Evolutionary conservation across 2,113 vertebrate genomes (phyloP).

Genomic region (Gadus macrocephalus): DNA sequence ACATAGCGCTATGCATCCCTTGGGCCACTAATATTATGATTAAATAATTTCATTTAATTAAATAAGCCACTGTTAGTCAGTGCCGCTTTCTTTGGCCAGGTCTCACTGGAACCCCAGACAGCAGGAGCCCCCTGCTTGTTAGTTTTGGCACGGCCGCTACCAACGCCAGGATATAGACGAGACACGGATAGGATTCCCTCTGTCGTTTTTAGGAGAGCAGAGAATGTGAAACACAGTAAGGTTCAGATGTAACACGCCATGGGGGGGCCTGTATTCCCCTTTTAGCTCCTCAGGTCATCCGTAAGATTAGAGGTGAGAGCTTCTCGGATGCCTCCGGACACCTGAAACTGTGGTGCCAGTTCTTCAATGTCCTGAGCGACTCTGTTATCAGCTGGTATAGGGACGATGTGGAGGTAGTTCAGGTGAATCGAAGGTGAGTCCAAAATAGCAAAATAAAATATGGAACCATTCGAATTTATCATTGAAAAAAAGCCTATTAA

Average conservation of each 20-base stretch:
- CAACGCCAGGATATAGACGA: neutral
- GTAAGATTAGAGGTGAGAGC: constrained; percentile 89
- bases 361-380: constrained; percentile 92
- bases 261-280: constrained; percentile 9
- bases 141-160: neutral
- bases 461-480: neutral
- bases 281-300: constrained; percentile 94
- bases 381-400: constrained; percentile 87
- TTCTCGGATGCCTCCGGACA: constrained; percentile 88
- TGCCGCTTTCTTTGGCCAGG: neutral
- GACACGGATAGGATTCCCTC: constrained; percentile 5
- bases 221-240: neutral
- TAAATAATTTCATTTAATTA: neutral
- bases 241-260: neutral
- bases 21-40: no score
- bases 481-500: neutral
- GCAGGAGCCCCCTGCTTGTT: neutral
- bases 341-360: constrained; percentile 98
- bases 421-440: constrained; percentile 80
- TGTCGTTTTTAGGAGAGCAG: neutral
- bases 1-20: no score
- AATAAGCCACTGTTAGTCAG: neutral
- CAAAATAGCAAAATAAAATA: neutral
- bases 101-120: neutral
- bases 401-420: constrained; percentile 79